A percentile compares a stretch with the other conserved stretches of the same genome.
Evolutionary conservation across 2,113 vertebrate species (phyloP).

Genomic region (Pungitius pungitius): DNA sequence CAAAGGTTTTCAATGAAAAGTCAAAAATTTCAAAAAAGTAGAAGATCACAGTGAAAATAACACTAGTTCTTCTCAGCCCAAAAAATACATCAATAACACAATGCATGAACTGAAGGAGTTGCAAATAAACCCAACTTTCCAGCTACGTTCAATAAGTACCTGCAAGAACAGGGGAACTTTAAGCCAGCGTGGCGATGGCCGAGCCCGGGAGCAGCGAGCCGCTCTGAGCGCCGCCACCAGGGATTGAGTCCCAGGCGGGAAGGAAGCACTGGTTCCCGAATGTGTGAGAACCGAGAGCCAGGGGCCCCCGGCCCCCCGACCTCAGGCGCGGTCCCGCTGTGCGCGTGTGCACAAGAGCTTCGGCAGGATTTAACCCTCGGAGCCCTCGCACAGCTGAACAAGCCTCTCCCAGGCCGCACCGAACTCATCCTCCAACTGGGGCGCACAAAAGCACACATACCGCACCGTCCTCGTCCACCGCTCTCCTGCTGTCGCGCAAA

Average conservation of each 20-base stretch:
- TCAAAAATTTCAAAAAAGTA: neutral
- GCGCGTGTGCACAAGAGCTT: slow-evolving; percentile 49
- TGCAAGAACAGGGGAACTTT: neutral
- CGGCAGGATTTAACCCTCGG: slow-evolving; percentile 75
- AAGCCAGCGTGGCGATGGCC: neutral
- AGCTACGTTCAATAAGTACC: neutral
- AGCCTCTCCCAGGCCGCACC: slow-evolving; percentile 67
- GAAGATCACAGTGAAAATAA: neutral
- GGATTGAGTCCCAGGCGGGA: slow-evolving; percentile 48
- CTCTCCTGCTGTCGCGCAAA: slow-evolving; percentile 68
- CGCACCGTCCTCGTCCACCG: slow-evolving; percentile 51
- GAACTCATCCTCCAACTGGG: slow-evolving; percentile 65
- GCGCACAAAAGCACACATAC: slow-evolving; percentile 65
- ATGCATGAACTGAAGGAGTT: neutral
- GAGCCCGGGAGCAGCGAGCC: slow-evolving; percentile 44
- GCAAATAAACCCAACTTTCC: neutral
- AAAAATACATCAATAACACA: slow-evolving; percentile 3
- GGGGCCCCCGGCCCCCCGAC: slow-evolving; percentile 53
- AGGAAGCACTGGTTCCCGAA: slow-evolving; percentile 54
- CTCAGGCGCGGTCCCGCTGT: slow-evolving; percentile 58
- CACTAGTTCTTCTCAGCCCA: neutral
- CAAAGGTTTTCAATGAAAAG: neutral
- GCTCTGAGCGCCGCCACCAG: slow-evolving; percentile 52
- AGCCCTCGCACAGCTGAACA: slow-evolving; percentile 80
- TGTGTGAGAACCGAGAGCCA: slow-evolving; percentile 75